A percentile compares a stretch with the other conserved stretches of the same genome.
Evolutionary conservation across 2,888 invertebrate genomes (phyloP).

Genomic region (Magallana nippona): DNA sequence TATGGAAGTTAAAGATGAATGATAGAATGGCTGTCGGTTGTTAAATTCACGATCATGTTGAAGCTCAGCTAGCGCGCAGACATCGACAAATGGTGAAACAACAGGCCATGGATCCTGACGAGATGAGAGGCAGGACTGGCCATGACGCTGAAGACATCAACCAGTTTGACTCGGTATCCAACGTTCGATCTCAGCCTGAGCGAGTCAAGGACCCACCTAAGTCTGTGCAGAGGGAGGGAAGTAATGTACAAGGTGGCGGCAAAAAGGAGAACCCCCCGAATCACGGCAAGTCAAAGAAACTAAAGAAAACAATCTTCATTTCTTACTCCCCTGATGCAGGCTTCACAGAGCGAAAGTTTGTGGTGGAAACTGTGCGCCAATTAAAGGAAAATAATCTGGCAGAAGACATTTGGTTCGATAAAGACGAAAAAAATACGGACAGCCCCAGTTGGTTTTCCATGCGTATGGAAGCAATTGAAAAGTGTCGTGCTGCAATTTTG

Average conservation of each 20-base stretch:
- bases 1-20: neutral
- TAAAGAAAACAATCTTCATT: slow-evolving; percentile 76
- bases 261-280: slow-evolving; percentile 19
- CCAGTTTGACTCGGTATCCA: slow-evolving; percentile 69
- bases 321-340: slow-evolving; percentile 79
- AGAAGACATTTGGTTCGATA: slow-evolving; percentile 79
- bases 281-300: slow-evolving; percentile 62
- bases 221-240: slow-evolving; percentile 38
- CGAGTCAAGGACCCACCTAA: slow-evolving; percentile 42
- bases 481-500: slow-evolving; percentile 75
- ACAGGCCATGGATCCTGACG: slow-evolving; percentile 27
- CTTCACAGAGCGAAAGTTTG: slow-evolving; percentile 76
- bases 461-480: slow-evolving; percentile 78
- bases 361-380: slow-evolving; percentile 76
- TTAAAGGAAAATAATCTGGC: slow-evolving; percentile 78
- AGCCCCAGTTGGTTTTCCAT: slow-evolving; percentile 78
- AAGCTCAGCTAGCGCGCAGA: neutral
- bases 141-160: slow-evolving; percentile 60
- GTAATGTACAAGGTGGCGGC: slow-evolving; percentile 25
- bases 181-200: slow-evolving; percentile 56
- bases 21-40: neutral
- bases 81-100: slow-evolving; percentile 11
- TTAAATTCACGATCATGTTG: neutral
- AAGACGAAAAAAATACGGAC: slow-evolving; percentile 77
- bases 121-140: slow-evolving; percentile 19